Evolutionary conservation across 2,113 vertebrate species (phyloP).

Genomic region (Coreoperca whiteheadi): DNA sequence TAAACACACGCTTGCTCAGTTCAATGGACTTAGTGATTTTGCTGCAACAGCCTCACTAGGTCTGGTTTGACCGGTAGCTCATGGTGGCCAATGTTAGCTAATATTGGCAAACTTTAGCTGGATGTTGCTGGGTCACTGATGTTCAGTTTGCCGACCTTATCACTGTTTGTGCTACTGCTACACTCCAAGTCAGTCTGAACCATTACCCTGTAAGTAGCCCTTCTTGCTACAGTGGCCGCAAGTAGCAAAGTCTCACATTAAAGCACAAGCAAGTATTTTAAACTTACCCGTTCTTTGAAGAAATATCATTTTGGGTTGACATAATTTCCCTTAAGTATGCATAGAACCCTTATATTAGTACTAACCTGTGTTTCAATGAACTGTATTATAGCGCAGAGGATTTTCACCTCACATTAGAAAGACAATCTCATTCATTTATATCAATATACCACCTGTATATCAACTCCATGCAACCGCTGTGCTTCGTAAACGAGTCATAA

Average conservation of each 20-base stretch:
- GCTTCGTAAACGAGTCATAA: background rate
- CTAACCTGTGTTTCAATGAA: background rate
- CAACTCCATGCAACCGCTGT: background rate
- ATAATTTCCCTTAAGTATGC: background rate
- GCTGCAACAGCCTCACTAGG: background rate
- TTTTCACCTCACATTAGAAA: background rate
- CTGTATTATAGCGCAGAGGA: background rate
- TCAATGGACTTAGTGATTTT: too few relatives aligned
- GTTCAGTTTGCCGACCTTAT: too few relatives aligned
- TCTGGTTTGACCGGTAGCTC: background rate
- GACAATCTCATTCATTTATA: background rate
- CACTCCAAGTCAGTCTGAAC: background rate
- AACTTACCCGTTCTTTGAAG: too few relatives aligned
- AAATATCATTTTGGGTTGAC: too few relatives aligned
- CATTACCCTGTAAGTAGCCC: too few relatives aligned
- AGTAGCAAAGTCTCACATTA: background rate
- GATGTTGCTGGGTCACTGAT: background rate
- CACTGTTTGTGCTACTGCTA: background rate
- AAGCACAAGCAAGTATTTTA: background rate
- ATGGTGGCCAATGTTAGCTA: background rate
- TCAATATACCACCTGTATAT: background rate
- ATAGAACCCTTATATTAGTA: background rate
- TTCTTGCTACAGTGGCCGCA: background rate
- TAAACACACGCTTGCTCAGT: background rate
- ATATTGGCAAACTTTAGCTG: background rate